phyloP scores from a whole-genome alignment of 2,888 invertebrate species.

The Quadroppia sp. region DNA sequence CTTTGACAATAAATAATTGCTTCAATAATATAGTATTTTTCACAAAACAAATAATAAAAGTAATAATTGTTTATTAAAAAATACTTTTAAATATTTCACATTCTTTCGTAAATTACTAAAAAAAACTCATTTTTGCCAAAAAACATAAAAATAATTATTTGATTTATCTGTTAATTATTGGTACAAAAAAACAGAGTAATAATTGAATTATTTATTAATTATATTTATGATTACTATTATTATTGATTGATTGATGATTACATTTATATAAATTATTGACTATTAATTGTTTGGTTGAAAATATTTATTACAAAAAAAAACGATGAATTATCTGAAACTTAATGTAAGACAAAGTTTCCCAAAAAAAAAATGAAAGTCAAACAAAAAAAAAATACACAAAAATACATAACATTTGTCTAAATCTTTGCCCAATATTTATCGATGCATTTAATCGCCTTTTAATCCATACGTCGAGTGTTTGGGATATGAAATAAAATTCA shows the following conservation, averaged over 20 bases:
- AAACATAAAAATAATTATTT: constrained; percentile 4
- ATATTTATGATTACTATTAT: constrained; percentile 9
- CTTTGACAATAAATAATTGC: neutral
- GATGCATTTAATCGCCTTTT: constrained; percentile 34
- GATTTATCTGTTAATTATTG: constrained; percentile 30
- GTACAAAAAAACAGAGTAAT: constrained; percentile 28
- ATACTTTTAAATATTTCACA: neutral
- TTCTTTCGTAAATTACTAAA: neutral
- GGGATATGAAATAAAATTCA: too few relatives aligned
- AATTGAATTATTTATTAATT: neutral
- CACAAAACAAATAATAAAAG: neutral
- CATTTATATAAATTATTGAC: too few relatives aligned
- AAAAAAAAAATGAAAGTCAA: neutral
- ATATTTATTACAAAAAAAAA: neutral
- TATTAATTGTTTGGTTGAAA: neutral
- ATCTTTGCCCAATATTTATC: constrained; percentile 24
- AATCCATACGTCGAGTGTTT: neutral
- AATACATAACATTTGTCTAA: neutral
- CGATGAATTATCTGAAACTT: neutral
- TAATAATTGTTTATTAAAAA: neutral
- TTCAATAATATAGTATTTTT: constrained; percentile 4
- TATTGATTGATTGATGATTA: neutral
- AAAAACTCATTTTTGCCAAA: constrained; percentile 6
- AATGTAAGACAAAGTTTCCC: neutral
- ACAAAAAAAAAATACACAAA: neutral